Base-by-base conservation (phyloP, 2,888 invertebrate genomes). In the Sepioteuthis lessoniana region DNA sequence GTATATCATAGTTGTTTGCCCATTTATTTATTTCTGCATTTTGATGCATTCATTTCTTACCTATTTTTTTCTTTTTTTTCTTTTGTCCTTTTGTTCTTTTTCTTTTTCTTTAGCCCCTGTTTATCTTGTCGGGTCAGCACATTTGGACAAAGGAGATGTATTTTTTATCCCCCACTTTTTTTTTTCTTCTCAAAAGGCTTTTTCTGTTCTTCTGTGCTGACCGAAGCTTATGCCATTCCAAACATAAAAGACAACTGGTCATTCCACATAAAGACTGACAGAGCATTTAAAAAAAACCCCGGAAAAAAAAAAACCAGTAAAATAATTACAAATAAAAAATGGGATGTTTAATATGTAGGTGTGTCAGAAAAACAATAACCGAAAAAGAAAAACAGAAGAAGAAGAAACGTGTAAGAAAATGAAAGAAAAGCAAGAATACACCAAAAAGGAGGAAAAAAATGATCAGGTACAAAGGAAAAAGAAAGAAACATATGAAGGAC, bases 231-330 rank as follows among this genome's bases (percentile, higher is more conserved):
- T 76, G 76, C 76, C 76, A 76, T n/a, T 31, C 76, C 76, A n/a
- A 76, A 31, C 76, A 76, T 76, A 76, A 76, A 76, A 76, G 76
- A 31, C 76, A 76, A 76, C 76, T 76, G 76, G 76, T 76, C 76
- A 76, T n/a, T 76, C 31, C 31, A n/a, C 76, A 76, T n/a, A 76
- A 76, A 76, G 76, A 76, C n/a, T 7, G n/a, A 76, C n/a, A n/a
- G n/a, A 76, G 76, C n/a, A n/a, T 76, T 76, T 13, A 76, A 76
- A n/a, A n/a, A n/a, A 28, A 60, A 25, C 7, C 5, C 5, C 10
- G 16, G 28, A 25, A 60, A 28, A 0, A 76, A 76, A 19, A 76
- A 31, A n/a, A n/a, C 31, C 10, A 13, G n/a, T n/a, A 8, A 76
- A n/a, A 28, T 25, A 25, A 60, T 60, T 25, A 60, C 25, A 8